These are phyloP conservation scores for Chloroceryle aenea DNA, from an alignment of 2,113 vertebrate species.

Conservation along the genomic window DNA sequence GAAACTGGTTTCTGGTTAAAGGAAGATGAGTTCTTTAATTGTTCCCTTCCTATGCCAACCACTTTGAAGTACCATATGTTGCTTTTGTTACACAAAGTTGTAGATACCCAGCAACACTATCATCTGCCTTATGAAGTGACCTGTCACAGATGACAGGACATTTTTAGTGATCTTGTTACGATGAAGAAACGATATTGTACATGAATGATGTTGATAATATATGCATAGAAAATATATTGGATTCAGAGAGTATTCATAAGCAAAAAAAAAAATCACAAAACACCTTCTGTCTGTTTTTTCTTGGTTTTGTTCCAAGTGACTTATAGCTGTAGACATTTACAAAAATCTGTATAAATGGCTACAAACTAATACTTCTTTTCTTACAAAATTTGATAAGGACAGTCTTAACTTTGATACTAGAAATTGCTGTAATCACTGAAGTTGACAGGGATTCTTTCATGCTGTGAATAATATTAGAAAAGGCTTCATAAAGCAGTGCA, in stretches of 20 bases:
- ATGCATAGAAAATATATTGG: neutral
- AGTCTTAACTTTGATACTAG: neutral
- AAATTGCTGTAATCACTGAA: neutral
- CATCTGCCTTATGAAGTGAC: neutral
- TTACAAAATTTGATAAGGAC: neutral
- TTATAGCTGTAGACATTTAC: neutral
- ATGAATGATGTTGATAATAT: neutral
- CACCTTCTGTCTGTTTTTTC: neutral
- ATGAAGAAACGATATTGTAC: neutral
- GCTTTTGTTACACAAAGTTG: neutral
- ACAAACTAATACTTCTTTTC: neutral
- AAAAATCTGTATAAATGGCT: neutral
- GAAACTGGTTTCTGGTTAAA: neutral
- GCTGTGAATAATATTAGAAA: neutral
- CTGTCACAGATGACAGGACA: neutral
- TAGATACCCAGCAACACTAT: neutral
- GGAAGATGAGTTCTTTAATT: neutral
- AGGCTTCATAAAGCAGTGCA: neutral
- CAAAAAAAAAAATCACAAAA: neutral
- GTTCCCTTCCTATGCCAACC: neutral
- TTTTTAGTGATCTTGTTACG: neutral
- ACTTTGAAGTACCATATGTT: neutral
- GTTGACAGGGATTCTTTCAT: neutral
- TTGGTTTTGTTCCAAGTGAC: neutral
- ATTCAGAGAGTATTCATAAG: neutral